A percentile compares a stretch with the other conserved stretches of the same genome.
Conservation (phyloP, 2,888 invertebrate species). For the Epinotia bilunana region DNA sequence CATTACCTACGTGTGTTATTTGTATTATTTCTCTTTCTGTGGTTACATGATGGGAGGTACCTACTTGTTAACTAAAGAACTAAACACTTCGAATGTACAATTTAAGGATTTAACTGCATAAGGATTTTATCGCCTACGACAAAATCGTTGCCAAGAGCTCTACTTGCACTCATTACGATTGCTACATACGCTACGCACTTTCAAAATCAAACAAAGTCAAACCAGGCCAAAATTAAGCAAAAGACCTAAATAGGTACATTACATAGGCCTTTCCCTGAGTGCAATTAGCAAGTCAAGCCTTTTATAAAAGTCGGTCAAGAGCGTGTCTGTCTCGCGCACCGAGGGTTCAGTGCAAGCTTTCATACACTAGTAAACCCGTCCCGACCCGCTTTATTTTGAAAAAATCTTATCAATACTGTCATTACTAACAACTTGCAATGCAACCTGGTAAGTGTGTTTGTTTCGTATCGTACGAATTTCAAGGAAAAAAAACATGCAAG, state of each 20-base stretch:
- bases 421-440: no score
- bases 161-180: conserved; percentile 12
- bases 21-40: not conserved
- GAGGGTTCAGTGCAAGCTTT: no score
- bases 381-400: no score
- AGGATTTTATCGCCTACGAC: not conserved
- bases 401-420: no score
- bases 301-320: not conserved
- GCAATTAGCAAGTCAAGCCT: conserved; percentile 19
- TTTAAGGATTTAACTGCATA: not conserved
- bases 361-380: no score
- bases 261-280: conserved; percentile 22
- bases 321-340: no score
- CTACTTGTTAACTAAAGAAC: not conserved
- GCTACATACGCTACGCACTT: conserved; percentile 24
- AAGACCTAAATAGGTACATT: no score
- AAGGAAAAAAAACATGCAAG: no score
- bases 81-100: not conserved
- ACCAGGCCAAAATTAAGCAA: conserved; percentile 38
- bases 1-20: not conserved
- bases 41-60: no score
- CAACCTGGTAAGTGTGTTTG: no score
- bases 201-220: conserved; percentile 38
- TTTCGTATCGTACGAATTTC: no score
- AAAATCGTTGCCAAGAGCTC: conserved; percentile 12